Conservation (phyloP, 1,140 invertebrate genomes). For the Triops cancriformis region DNA sequence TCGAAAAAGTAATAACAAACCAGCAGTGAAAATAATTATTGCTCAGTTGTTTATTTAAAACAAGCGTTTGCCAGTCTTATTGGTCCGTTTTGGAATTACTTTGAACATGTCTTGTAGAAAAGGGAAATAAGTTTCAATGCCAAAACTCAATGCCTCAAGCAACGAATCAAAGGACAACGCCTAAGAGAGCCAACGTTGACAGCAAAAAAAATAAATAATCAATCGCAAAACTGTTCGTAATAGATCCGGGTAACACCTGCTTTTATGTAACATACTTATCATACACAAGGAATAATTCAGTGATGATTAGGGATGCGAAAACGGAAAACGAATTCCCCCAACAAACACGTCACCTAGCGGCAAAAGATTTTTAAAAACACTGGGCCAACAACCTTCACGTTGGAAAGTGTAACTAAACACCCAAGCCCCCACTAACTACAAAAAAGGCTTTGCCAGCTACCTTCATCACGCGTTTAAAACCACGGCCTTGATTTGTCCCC, state of each 20-base stretch:
- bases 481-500: conserved; percentile 1
- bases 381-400: background rate
- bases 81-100: background rate
- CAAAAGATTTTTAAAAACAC: background rate
- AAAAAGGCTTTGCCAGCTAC: background rate
- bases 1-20: background rate
- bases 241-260: background rate
- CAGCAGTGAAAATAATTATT: background rate
- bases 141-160: background rate
- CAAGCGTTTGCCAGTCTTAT: background rate
- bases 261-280: background rate
- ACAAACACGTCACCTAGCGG: background rate
- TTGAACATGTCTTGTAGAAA: background rate
- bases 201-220: background rate
- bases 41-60: background rate
- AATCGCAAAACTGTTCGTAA: background rate
- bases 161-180: background rate
- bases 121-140: conserved; percentile 6
- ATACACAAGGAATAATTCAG: background rate
- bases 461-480: background rate
- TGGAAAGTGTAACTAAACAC: background rate
- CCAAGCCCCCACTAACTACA: background rate
- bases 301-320: background rate
- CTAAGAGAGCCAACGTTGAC: background rate
- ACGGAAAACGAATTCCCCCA: background rate